Conservation (phyloP, 2,113 vertebrate genomes). For the Rhinogobius similis region DNA sequence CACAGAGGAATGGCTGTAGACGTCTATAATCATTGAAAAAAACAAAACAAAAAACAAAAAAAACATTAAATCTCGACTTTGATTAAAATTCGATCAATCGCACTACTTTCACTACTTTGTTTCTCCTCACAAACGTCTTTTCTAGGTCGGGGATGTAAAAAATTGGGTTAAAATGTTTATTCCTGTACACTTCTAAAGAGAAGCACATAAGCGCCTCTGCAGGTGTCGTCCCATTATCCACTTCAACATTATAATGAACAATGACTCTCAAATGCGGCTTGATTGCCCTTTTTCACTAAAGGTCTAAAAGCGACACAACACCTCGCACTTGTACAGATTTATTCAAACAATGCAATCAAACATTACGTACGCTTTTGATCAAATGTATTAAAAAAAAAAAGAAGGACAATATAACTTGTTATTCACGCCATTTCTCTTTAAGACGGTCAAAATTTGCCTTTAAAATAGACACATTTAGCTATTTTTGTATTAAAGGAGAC, state of each 20-base stretch:
- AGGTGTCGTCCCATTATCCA: neutral
- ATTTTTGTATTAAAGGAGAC: no score
- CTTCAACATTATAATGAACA: neutral
- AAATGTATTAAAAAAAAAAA: neutral
- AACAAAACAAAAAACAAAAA: no score
- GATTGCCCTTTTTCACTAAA: neutral
- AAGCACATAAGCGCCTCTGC: neutral
- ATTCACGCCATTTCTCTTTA: no score
- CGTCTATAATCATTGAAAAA: no score
- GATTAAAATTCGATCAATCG: neutral
- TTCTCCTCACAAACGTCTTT: neutral
- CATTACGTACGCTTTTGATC: neutral
- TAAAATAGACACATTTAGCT: no score
- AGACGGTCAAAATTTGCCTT: no score
- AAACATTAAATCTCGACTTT: neutral
- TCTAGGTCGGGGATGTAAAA: neutral
- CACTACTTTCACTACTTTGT: no score
- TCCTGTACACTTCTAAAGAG: neutral
- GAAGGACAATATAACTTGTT: neutral
- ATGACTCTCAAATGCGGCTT: neutral
- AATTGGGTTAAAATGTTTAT: conserved; percentile 6
- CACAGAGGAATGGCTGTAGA: neutral
- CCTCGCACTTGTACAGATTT: neutral
- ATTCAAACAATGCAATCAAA: neutral
- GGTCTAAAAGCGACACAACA: neutral